These are phyloP conservation scores for Seriola aureovittata DNA, from an alignment of 2,113 vertebrate species.

Conservation along the genomic window DNA sequence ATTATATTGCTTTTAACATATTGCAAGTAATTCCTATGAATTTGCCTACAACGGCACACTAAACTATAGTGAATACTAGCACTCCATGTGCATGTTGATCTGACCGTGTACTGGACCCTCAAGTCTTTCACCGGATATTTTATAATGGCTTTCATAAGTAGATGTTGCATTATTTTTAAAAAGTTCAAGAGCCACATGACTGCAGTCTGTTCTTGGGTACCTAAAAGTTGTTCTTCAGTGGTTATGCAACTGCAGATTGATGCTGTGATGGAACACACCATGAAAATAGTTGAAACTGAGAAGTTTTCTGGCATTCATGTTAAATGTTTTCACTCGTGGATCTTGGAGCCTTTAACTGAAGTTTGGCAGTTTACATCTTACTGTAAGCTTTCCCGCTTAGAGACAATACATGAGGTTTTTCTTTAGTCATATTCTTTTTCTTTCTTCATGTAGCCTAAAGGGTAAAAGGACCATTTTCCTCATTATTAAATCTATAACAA, in stretches of 20 bases:
- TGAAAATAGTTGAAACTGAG: constrained; percentile 43
- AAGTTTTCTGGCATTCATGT: constrained; percentile 47
- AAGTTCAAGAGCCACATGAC: constrained; percentile 65
- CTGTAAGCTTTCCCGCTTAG: constrained; percentile 40
- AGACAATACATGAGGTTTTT: constrained; percentile 29
- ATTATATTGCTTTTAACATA: constrained; percentile 83
- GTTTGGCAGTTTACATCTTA: constrained; percentile 64
- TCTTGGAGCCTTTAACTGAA: constrained; percentile 48
- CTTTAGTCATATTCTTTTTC: constrained; percentile 41
- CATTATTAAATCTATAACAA: constrained; percentile 49
- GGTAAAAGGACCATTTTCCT: constrained; percentile 45
- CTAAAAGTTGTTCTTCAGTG: constrained; percentile 60
- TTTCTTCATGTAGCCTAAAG: constrained; percentile 43
- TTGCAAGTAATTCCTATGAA: constrained; percentile 80
- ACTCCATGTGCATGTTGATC: constrained; percentile 65
- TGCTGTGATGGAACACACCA: constrained; percentile 56
- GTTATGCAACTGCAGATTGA: constrained; percentile 53
- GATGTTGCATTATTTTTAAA: constrained; percentile 64
- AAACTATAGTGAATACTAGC: constrained; percentile 73
- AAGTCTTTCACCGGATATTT: constrained; percentile 56
- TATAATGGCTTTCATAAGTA: constrained; percentile 77
- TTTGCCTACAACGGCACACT: constrained; percentile 73
- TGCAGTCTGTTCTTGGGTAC: constrained; percentile 55
- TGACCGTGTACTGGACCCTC: constrained; percentile 60
- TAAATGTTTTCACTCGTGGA: constrained; percentile 38